Evolutionary conservation across 2,113 vertebrate genomes (phyloP).

Genomic region (Ceyx cyanopectus): DNA sequence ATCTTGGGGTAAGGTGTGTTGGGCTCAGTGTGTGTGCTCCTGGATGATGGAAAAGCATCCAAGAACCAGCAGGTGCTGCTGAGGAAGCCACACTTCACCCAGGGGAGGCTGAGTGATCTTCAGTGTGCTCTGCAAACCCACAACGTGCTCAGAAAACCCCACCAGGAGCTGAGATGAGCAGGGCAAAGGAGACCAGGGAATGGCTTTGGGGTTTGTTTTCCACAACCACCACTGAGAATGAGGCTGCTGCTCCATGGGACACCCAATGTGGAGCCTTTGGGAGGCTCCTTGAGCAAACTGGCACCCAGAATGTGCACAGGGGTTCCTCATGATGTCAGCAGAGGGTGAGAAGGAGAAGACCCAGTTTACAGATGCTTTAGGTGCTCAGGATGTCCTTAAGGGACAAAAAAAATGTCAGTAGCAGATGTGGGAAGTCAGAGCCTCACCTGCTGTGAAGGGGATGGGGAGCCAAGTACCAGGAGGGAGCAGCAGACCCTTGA

Average conservation of each 20-base stretch:
- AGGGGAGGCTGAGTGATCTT: not conserved
- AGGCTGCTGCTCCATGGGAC: not conserved
- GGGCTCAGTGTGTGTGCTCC: not conserved
- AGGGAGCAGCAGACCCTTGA: not conserved
- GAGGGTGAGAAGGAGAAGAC: not conserved
- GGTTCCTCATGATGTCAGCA: too few relatives aligned
- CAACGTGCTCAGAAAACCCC: not conserved
- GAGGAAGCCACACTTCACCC: not conserved
- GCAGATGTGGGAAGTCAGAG: not conserved
- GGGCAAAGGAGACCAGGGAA: not conserved
- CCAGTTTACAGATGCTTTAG: not conserved
- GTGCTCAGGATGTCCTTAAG: not conserved
- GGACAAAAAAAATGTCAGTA: not conserved
- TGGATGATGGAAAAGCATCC: not conserved
- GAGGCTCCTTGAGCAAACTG: not conserved
- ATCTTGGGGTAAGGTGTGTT: rapidly evolving
- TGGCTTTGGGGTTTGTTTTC: rapidly evolving
- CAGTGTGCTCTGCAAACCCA: not conserved
- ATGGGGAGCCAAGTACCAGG: not conserved
- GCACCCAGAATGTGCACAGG: not conserved
- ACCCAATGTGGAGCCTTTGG: not conserved
- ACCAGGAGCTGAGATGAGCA: not conserved
- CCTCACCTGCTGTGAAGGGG: not conserved
- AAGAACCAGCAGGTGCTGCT: not conserved
- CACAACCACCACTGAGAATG: too few relatives aligned